phyloP scores from a whole-genome alignment of 2,888 invertebrate species.

The Empis livida region DNA sequence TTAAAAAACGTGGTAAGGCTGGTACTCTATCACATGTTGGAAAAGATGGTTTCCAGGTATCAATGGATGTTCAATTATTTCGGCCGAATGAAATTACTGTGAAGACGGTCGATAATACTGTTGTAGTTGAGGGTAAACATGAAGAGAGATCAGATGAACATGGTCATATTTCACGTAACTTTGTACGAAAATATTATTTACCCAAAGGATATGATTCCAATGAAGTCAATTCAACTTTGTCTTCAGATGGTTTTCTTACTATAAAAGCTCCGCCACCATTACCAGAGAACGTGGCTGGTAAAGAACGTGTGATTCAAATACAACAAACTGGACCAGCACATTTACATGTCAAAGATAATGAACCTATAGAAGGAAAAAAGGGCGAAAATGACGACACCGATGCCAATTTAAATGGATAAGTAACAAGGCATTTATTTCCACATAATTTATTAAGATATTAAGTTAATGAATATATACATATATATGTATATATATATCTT shows the following conservation, averaged over 20 bases:
- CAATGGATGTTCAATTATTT: slow-evolving; percentile 58
- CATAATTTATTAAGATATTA: too few relatives aligned
- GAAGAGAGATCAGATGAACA: slow-evolving; percentile 78
- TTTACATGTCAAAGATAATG: slow-evolving; percentile 27
- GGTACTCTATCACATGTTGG: slow-evolving; percentile 29
- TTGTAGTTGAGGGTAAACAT: slow-evolving; percentile 64
- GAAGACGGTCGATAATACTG: slow-evolving; percentile 47
- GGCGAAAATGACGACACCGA: too few relatives aligned
- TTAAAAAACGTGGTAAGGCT: too few relatives aligned
- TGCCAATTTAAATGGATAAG: too few relatives aligned
- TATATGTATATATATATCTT: too few relatives aligned
- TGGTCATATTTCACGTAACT: slow-evolving; percentile 60
- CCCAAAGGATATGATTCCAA: slow-evolving; percentile 58
- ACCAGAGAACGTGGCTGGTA: slow-evolving; percentile 19
- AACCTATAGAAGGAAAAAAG: too few relatives aligned
- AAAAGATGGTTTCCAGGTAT: slow-evolving; percentile 65
- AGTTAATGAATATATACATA: too few relatives aligned
- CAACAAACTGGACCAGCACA: slow-evolving; percentile 47
- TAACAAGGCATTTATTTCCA: too few relatives aligned
- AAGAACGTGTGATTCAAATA: slow-evolving; percentile 46
- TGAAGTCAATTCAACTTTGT: slow-evolving; percentile 58
- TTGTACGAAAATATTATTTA: slow-evolving; percentile 38
- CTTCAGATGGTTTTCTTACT: slow-evolving; percentile 60
- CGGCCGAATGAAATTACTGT: slow-evolving; percentile 57
- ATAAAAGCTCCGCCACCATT: slow-evolving; percentile 49